Conservation (phyloP, 1,140 invertebrate genomes). For the Archegozetes longisetosus region DNA sequence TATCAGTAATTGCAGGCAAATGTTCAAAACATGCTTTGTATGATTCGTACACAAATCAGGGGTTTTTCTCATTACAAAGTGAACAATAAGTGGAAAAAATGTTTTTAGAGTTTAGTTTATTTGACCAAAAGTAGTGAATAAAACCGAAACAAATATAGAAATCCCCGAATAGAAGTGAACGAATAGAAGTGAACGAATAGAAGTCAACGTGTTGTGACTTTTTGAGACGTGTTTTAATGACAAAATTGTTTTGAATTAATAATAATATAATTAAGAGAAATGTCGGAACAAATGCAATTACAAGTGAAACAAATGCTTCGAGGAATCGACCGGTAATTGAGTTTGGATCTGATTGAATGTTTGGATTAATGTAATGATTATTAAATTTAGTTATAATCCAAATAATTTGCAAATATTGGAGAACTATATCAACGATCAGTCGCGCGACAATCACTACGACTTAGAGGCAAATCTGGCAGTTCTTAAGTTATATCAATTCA, state of each 20-base stretch:
- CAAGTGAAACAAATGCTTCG: background rate
- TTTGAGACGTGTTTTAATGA: too few species aligned
- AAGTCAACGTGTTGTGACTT: too few species aligned
- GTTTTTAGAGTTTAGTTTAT: too few species aligned
- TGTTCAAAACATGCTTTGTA: background rate
- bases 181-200: too few species aligned
- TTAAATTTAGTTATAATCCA: slow-evolving; percentile 54
- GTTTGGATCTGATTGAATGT: background rate
- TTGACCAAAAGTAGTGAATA: too few species aligned
- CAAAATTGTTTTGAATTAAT: too few species aligned
- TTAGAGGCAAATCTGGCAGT: slow-evolving; percentile 90
- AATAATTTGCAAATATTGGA: slow-evolving; percentile 76
- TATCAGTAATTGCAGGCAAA: background rate
- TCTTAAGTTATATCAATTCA: slow-evolving; percentile 62
- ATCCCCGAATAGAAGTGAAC: too few species aligned
- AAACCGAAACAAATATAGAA: too few species aligned
- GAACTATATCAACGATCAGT: slow-evolving; percentile 80
- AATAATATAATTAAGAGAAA: too few species aligned
- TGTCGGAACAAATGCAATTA: background rate
- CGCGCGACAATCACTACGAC: slow-evolving; percentile 82
- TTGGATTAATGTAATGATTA: background rate
- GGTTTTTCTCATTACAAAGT: too few species aligned
- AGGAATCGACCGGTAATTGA: background rate
- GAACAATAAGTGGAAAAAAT: too few species aligned
- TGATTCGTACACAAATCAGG: too few species aligned